phyloP scores from a whole-genome alignment of 1,140 invertebrate species.

The Leguminivora glycinivorella region DNA sequence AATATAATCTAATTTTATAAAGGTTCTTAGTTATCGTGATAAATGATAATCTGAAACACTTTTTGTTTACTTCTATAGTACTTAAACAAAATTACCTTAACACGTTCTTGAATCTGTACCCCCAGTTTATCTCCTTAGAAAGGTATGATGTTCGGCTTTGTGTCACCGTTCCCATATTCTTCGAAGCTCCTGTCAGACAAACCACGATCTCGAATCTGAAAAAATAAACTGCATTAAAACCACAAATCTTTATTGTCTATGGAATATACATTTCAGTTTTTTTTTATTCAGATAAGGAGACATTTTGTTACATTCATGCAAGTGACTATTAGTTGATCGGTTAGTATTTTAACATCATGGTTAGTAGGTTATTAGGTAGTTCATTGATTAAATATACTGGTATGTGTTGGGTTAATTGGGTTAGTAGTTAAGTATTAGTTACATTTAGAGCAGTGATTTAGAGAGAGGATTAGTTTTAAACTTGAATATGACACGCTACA shows the following conservation, averaged over 20 bases:
- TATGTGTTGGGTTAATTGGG: not conserved
- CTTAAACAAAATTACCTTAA: constrained; percentile 66
- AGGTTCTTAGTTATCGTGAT: too few relatives aligned
- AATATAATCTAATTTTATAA: too few relatives aligned
- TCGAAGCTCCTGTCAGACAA: constrained; percentile 89
- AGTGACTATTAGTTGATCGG: constrained; percentile 8
- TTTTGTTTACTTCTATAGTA: too few relatives aligned
- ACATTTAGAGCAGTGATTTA: too few relatives aligned
- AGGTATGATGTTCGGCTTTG: constrained; percentile 89
- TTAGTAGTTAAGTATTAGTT: not conserved
- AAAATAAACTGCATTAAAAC: constrained; percentile 19
- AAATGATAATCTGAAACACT: too few relatives aligned
- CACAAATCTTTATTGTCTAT: not conserved
- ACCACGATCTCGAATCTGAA: constrained; percentile 92
- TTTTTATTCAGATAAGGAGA: constrained; percentile 9
- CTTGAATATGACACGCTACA: too few relatives aligned
- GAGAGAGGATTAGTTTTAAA: too few relatives aligned
- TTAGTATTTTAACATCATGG: not conserved
- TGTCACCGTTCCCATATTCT: constrained; percentile 87
- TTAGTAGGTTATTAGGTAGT: not conserved
- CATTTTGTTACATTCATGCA: constrained; percentile 8
- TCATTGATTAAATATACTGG: not conserved
- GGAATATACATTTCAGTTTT: not conserved
- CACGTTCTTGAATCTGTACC: constrained; percentile 87
- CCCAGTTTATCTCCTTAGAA: constrained; percentile 92